Evolutionary conservation across 2,888 invertebrate genomes (phyloP).

Genomic region (Entomobrya multifasciata): DNA sequence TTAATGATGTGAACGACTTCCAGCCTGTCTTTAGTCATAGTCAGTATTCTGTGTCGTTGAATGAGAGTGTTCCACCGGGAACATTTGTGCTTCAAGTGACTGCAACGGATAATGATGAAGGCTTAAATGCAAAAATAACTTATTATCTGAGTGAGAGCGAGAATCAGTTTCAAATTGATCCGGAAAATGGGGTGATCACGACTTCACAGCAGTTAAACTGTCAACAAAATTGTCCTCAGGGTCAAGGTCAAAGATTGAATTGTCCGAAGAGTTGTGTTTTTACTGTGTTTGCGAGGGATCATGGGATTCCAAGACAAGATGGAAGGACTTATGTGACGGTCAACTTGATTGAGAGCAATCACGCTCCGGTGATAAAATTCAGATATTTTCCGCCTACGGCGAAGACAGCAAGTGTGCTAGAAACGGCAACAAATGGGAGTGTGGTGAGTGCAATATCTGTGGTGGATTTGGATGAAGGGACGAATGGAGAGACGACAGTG

Average conservation of each 20-base stretch:
- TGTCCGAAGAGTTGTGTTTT: constrained; percentile 97
- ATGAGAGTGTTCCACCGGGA: constrained; percentile 96
- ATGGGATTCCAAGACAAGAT: constrained; percentile 94
- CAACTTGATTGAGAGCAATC: constrained; percentile 94
- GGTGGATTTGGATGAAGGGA: constrained; percentile 94
- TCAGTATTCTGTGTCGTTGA: constrained; percentile 94
- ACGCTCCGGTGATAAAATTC: constrained; percentile 94
- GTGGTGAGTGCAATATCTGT: constrained; percentile 97
- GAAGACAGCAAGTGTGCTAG: constrained; percentile 94
- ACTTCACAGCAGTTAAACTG: constrained; percentile 92
- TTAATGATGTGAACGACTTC: constrained; percentile 92
- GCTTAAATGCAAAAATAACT: constrained; percentile 95
- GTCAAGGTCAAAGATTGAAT: constrained; percentile 81
- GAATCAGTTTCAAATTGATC: constrained; percentile 94
- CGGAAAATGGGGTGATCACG: constrained; percentile 93
- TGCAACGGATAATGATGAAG: constrained; percentile 95
- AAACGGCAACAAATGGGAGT: constrained; percentile 94
- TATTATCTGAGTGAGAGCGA: constrained; percentile 93
- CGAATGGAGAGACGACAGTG: constrained; percentile 93
- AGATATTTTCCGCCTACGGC: constrained; percentile 91
- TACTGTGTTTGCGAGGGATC: constrained; percentile 95
- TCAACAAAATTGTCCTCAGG: constrained; percentile 87
- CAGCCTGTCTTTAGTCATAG: constrained; percentile 97
- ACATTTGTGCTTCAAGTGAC: constrained; percentile 94
- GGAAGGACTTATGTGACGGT: constrained; percentile 96